phyloP scores from a whole-genome alignment of 2,888 invertebrate species.

The Sesia bembeciformis region DNA sequence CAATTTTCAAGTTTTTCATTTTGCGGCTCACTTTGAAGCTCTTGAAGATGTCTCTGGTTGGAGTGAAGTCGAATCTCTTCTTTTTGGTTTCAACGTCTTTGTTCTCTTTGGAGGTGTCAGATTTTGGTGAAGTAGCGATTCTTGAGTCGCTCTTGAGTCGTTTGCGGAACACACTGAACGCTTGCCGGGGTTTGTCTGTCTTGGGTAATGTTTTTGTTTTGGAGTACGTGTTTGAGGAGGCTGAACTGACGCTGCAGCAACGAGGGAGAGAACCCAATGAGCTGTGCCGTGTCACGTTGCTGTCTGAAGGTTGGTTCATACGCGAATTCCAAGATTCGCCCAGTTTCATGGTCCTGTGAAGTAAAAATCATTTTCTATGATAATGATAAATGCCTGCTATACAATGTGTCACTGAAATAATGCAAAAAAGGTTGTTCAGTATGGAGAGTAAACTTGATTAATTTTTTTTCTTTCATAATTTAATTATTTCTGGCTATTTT shows the following conservation, averaged over 20 bases:
- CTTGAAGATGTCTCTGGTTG: slow-evolving; percentile 60
- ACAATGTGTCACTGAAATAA: too few relatives aligned
- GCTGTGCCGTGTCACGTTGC: slow-evolving; percentile 36
- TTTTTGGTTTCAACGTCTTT: slow-evolving; percentile 58
- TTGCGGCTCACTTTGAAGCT: slow-evolving; percentile 61
- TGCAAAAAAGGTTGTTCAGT: too few relatives aligned
- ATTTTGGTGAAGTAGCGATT: slow-evolving; percentile 42
- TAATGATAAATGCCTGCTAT: too few relatives aligned
- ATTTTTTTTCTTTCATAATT: too few relatives aligned
- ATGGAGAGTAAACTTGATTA: too few relatives aligned
- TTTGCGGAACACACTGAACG: slow-evolving; percentile 55
- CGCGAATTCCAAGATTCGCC: slow-evolving; percentile 20
- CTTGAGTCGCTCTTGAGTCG: slow-evolving; percentile 68
- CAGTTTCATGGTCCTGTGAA: slow-evolving; percentile 15
- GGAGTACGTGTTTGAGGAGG: slow-evolving; percentile 9
- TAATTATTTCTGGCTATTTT: too few relatives aligned
- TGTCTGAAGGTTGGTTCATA: slow-evolving; percentile 6
- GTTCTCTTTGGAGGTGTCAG: slow-evolving; percentile 48
- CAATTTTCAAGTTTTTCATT: slow-evolving; percentile 51
- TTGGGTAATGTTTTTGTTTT: slow-evolving; percentile 30
- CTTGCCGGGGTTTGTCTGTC: slow-evolving; percentile 24
- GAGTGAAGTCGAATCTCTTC: slow-evolving; percentile 67
- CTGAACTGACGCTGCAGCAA: slow-evolving; percentile 11
- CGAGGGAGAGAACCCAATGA: slow-evolving; percentile 47
- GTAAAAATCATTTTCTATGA: too few relatives aligned